These are phyloP conservation scores for Diadema setosum DNA, from an alignment of 35 echinoderm and acorn worm species.

Conservation along the genomic window DNA sequence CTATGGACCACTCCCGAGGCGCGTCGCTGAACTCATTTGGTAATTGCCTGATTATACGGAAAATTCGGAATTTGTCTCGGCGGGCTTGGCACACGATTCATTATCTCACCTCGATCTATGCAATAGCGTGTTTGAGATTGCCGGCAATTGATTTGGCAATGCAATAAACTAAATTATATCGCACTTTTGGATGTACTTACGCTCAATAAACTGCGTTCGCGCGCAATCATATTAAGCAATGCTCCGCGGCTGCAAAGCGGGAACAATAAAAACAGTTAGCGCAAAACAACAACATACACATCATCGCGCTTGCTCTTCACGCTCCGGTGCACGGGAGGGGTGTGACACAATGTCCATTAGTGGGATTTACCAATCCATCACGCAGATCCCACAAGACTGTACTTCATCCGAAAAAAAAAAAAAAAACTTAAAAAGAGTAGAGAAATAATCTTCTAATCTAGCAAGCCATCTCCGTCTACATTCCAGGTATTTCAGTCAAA, in stretches of 20 bases:
- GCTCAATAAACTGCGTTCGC: constrained; percentile 2
- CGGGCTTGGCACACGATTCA: background rate
- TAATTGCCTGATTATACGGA: constrained; percentile 35
- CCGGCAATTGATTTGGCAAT: constrained; percentile 19
- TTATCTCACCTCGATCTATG: constrained; percentile 9
- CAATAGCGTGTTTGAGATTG: constrained; percentile 12
- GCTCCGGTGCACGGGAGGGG: background rate
- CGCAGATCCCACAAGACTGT: background rate
- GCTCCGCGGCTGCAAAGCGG: background rate
- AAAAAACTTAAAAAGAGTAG: background rate
- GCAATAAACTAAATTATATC: constrained; percentile 34
- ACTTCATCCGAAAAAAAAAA: background rate
- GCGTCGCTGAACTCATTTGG: constrained; percentile 15
- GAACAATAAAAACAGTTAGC: background rate
- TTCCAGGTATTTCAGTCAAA: no score
- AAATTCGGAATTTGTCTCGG: constrained; percentile 14
- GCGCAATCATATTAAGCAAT: constrained; percentile 32
- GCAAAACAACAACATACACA: background rate
- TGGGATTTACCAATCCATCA: background rate
- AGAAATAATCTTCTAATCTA: background rate
- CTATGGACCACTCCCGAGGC: background rate
- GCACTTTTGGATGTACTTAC: constrained; percentile 29
- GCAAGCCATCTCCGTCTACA: background rate
- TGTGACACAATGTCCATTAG: constrained; percentile 17
- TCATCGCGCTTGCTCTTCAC: background rate